Base-by-base conservation (phyloP, 2,113 vertebrate species). In the Capreolus pygargus region DNA sequence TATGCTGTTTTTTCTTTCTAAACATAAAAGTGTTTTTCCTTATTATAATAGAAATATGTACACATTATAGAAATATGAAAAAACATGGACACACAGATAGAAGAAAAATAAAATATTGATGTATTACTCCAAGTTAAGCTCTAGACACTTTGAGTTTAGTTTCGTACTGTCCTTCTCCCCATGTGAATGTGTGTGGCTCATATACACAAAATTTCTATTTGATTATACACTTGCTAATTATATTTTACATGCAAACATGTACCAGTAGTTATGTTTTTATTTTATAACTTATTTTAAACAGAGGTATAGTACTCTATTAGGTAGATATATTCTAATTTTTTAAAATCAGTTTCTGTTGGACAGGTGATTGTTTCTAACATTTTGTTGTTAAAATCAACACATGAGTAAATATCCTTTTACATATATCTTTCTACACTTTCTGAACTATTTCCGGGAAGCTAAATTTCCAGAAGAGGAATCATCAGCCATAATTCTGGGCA, bases 381-480 rank as follows among this genome's bases (percentile, higher is more conserved):
- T 95, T 96, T 86, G 61, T 88, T 82, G 85, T 92, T 95, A 76
- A 2, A 60, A 74, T 89, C 1, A 88, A 57, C 16, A 45, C 5
- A 19, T 39, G 89, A 13, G 14, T 89, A 96, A 95, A 91, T 70
- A 95, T 92, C 33, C 33, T 93, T 84, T 92, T 76, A 43, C 39
- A 45, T 70, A 55, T 50, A 70, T 95, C 55, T 97, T 97, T 97
- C 76, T 97, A 15, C 0, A 33, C 25, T 83, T 96, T 94, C 83
- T 96, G 95, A 89, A 91, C 96, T 97, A 58, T 90, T 94, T 79
- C 47, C 43, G 0, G 14, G 21, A 96, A 36, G 58, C 86, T 95
- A 86, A 76, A 15, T 94, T 97, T 96, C 39, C 27, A 90, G 47
- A 86, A 94, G 16, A 97, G 64, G 3, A 92, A n/a, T 95, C 78